These are phyloP conservation scores for Tachystola acroxantha DNA, from an alignment of 2,888 invertebrate genomes.

Conservation along the genomic window DNA sequence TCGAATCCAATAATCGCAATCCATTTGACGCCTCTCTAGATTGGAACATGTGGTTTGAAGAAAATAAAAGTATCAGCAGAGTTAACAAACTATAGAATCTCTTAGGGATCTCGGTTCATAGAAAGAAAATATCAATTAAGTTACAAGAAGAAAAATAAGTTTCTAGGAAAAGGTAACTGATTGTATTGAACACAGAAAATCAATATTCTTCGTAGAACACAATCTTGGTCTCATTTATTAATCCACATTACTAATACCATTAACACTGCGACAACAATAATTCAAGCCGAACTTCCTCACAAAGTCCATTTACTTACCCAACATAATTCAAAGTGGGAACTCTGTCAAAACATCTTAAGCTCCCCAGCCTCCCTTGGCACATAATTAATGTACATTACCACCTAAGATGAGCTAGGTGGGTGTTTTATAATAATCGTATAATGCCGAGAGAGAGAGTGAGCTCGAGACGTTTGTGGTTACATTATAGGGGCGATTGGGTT, in stretches of 20 bases:
- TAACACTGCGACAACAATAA: conserved; percentile 18
- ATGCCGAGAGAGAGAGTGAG: conserved; percentile 31
- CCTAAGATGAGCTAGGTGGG: conserved; percentile 46
- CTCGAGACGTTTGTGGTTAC: conserved; percentile 43
- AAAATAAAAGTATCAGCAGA: no score
- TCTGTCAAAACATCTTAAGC: conserved; percentile 56
- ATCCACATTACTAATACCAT: conserved; percentile 10
- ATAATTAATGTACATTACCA: conserved; percentile 68
- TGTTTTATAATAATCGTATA: conserved; percentile 56
- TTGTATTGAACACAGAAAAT: neutral
- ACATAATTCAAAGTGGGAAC: conserved; percentile 45
- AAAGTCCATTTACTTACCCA: conserved; percentile 36
- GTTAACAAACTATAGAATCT: no score
- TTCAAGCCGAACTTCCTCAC: conserved; percentile 22
- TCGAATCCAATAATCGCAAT: no score
- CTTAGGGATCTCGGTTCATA: no score
- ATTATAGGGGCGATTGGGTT: conserved; percentile 45
- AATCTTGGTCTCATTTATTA: conserved; percentile 4
- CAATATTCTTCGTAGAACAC: conserved; percentile 1
- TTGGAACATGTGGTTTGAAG: no score
- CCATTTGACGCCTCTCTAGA: no score
- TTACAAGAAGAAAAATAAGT: no score
- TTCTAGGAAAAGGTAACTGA: no score
- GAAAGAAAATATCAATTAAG: no score
- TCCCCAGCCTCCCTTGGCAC: conserved; percentile 28